Base-by-base conservation (phyloP, 1,140 invertebrate species). In the Harlomillsia oculata region DNA sequence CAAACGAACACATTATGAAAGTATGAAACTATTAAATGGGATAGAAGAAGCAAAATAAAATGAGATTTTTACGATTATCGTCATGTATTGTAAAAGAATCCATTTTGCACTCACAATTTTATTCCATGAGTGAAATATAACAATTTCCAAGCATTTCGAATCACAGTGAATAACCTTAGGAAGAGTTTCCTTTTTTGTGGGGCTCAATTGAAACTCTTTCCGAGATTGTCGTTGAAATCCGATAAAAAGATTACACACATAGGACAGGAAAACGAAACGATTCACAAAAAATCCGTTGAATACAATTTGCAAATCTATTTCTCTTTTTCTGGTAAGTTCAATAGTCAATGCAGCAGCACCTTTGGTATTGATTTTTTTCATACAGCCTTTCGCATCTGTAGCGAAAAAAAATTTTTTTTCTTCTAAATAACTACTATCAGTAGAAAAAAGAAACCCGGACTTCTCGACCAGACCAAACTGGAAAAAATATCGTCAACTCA, bases 221-320 rank as follows among this genome's bases (percentile, higher is more conserved):
- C 34, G 32, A 50, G 26, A 36, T 39, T 32, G 34, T 37, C 16
- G 32, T 16, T 25, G 25, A 50, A 50, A 50, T 50, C 48, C 48
- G 48, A 50, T 50, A 50, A 50, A 50, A 50, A 50, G 34, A 50
- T 50, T 50, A 50, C 34, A 39, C 32, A 50, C 48, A 25, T 50
- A 50, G n/a, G 13, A 48, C 28, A 32, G 45, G 28, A 32, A 32
- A 48, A n/a, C n/a, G n/a, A 48, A 34, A 28, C 45, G 45, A 18
- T 34, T 29, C 29, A 30, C 30, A n/a, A n/a, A n/a, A n/a, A n/a
- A n/a, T n/a, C n/a, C 45, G 34, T 48, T 53, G 37, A 53, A 53
- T 53, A 53, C 51, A 53, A 53, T 53, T 53, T 53, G 37, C 40
- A 53, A 53, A 53, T 28, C 39, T 53, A 53, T 40, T 53, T 53